phyloP scores from a whole-genome alignment of 2,797 vertebrate genomes.

The Catostomus latipinnis region DNA sequence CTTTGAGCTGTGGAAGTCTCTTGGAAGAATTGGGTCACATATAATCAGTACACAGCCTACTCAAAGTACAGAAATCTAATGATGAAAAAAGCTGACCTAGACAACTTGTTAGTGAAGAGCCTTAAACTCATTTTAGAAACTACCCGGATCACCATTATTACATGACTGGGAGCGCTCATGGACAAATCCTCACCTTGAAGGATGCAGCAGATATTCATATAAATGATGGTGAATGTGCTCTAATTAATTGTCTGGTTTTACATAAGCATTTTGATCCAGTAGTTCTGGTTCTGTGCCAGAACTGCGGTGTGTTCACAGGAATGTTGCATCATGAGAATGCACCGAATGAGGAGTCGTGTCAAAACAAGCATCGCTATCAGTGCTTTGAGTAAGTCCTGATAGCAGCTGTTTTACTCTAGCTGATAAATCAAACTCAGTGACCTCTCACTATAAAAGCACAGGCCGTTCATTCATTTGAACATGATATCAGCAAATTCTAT shows the following conservation, averaged over 20 bases:
- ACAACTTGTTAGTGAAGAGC: too few relatives aligned
- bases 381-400: slow-evolving; percentile 13
- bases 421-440: slow-evolving; percentile 42
- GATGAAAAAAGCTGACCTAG: too few relatives aligned
- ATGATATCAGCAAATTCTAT: not conserved
- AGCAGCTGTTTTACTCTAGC: slow-evolving; percentile 31
- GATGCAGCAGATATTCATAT: too few relatives aligned
- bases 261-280: not conserved
- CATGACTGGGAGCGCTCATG: too few relatives aligned
- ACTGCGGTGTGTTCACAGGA: not conserved
- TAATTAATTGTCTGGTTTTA: not conserved
- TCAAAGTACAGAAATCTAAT: too few relatives aligned
- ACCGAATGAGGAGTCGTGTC: not conserved
- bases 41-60: too few relatives aligned
- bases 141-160: too few relatives aligned
- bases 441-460: slow-evolving; percentile 5
- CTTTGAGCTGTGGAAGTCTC: too few relatives aligned
- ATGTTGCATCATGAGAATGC: not conserved
- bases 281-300: not conserved
- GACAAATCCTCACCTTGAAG: too few relatives aligned
- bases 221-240: not conserved
- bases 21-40: too few relatives aligned
- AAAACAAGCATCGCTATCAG: slow-evolving; percentile 26
- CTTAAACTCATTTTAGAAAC: too few relatives aligned
- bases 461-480: not conserved